A percentile compares a stretch with the other conserved stretches of the same genome.
Evolutionary conservation across 2,113 vertebrate genomes (phyloP).

Genomic region (Heterotis niloticus): DNA sequence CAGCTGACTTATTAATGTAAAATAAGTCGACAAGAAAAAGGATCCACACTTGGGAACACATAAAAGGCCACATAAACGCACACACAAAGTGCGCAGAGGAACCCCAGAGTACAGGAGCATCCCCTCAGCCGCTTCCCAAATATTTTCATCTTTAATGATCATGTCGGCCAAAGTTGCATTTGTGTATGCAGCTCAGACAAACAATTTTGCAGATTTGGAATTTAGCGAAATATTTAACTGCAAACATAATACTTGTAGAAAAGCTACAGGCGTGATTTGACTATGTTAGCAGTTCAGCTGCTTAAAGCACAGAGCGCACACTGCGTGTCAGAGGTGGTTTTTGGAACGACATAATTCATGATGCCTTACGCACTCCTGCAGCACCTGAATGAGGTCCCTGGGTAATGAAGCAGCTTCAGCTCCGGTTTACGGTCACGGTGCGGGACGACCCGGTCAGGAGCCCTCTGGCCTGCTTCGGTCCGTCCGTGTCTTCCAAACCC

Average conservation of each 20-base stretch:
- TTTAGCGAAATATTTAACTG: not conserved
- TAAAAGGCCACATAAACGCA: no score
- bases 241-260: not conserved
- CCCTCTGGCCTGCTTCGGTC: not conserved
- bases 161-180: no score
- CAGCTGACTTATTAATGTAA: no score
- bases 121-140: no score
- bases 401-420: not conserved
- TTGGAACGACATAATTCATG: not conserved
- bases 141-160: no score
- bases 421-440: not conserved
- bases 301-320: not conserved
- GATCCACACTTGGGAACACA: no score
- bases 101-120: no score
- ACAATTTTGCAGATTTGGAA: not conserved
- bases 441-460: not conserved
- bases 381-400: not conserved
- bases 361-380: not conserved
- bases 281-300: not conserved
- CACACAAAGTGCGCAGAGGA: no score
- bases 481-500: not conserved
- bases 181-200: no score
- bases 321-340: not conserved
- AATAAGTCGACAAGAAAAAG: no score
- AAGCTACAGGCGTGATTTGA: not conserved